These are phyloP conservation scores for Urocynchramus pylzowi DNA, from an alignment of 2,113 vertebrate genomes.

Conservation along the genomic window DNA sequence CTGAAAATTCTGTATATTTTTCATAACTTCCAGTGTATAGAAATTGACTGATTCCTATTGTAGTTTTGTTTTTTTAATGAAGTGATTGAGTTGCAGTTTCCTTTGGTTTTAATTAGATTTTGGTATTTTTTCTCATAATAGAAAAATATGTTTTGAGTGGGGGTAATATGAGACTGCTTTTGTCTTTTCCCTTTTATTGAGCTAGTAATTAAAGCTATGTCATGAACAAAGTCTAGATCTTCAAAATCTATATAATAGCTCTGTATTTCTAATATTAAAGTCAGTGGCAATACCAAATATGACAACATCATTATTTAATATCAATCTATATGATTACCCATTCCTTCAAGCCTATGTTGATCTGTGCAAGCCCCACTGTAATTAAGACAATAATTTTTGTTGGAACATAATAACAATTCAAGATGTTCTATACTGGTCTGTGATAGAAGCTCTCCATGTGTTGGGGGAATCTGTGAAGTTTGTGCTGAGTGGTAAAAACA, in stretches of 20 bases:
- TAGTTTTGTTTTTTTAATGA: background rate
- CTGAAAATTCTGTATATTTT: background rate
- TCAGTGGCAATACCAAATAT: background rate
- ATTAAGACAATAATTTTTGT: background rate
- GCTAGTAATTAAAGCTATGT: background rate
- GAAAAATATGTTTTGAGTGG: fast-evolving
- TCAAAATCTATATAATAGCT: background rate
- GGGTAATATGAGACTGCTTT: background rate
- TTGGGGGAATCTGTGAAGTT: background rate
- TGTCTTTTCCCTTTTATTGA: background rate
- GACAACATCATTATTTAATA: background rate
- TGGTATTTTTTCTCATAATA: background rate
- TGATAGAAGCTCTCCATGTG: background rate
- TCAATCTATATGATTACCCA: background rate
- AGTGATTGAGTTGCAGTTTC: background rate
- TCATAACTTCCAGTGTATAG: background rate
- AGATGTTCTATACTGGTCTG: background rate
- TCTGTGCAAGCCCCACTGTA: background rate
- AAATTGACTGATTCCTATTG: background rate
- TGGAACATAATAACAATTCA: background rate
- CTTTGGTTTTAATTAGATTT: background rate
- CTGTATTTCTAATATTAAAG: background rate
- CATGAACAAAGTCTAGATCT: background rate
- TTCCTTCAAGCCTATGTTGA: background rate
- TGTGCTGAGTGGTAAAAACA: background rate